phyloP scores from a whole-genome alignment of 2,888 invertebrate species.

The Tiliacea aurago region DNA sequence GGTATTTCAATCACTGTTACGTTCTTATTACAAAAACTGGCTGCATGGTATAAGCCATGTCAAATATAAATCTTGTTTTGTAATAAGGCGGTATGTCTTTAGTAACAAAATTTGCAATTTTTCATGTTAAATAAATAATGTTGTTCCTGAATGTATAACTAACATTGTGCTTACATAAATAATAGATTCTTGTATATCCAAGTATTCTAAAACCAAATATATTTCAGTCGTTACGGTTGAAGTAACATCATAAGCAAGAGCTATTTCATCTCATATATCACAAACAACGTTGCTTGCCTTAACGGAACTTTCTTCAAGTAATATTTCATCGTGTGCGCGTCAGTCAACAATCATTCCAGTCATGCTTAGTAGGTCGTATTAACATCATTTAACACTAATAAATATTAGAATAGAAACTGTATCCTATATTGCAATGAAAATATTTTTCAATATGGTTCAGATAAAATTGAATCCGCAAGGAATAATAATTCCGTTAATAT shows the following conservation, averaged over 20 bases:
- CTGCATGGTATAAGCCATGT: no score
- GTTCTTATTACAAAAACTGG: no score
- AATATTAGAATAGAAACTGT: conserved; percentile 16
- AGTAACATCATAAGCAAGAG: not conserved
- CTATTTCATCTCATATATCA: conserved; percentile 9
- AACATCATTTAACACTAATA: conserved; percentile 41
- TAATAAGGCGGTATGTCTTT: no score
- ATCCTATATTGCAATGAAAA: conserved; percentile 29
- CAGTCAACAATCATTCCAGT: conserved; percentile 69
- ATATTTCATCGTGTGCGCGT: conserved; percentile 63
- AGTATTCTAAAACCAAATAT: not conserved
- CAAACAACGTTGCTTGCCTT: not conserved
- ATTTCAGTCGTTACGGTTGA: conserved; percentile 5
- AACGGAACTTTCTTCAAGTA: conserved; percentile 59
- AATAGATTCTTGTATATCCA: not conserved
- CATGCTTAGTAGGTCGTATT: conserved; percentile 67
- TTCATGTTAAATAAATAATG: not conserved
- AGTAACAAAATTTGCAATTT: not conserved
- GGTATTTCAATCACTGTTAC: no score
- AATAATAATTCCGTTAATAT: not conserved
- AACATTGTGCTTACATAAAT: not conserved
- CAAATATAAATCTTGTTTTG: no score
- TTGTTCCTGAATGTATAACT: not conserved
- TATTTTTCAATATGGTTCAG: not conserved
- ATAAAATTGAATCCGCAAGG: not conserved